These are phyloP conservation scores for Leptura quadrifasciata DNA, from an alignment of 2,888 invertebrate genomes.

Conservation along the genomic window DNA sequence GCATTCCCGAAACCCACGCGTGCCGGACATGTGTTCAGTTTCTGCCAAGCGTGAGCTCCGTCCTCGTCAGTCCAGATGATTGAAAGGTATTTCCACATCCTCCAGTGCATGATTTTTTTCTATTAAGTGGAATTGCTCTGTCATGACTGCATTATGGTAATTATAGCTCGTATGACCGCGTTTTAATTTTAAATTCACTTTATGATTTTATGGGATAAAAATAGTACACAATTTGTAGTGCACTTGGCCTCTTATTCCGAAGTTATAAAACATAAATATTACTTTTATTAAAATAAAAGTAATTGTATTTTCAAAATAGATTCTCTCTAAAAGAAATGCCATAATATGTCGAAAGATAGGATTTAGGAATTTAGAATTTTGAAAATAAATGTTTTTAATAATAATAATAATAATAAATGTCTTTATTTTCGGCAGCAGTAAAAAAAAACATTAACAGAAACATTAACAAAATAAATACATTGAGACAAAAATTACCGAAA, in stretches of 20 bases:
- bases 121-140: conserved; percentile 9
- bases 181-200: neutral
- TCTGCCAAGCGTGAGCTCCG: conserved; percentile 54
- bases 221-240: neutral
- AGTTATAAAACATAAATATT: too few relatives aligned
- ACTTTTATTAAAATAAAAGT: too few relatives aligned
- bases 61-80: conserved; percentile 55
- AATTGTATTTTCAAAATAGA: too few relatives aligned
- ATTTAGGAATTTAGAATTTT: too few relatives aligned
- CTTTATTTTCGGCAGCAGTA: too few relatives aligned
- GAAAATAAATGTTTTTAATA: too few relatives aligned
- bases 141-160: conserved; percentile 22
- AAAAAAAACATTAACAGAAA: too few relatives aligned
- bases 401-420: too few relatives aligned
- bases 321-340: too few relatives aligned
- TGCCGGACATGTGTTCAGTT: conserved; percentile 64
- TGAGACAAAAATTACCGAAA: too few relatives aligned
- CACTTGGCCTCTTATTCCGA: neutral
- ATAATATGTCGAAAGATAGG: too few relatives aligned
- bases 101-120: conserved; percentile 5
- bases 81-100: conserved; percentile 60
- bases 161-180: neutral
- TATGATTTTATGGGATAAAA: neutral
- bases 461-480: too few relatives aligned
- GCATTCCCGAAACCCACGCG: conserved; percentile 61